Base-by-base conservation (phyloP, 2,888 invertebrate genomes). In the Apodemia mormo region DNA sequence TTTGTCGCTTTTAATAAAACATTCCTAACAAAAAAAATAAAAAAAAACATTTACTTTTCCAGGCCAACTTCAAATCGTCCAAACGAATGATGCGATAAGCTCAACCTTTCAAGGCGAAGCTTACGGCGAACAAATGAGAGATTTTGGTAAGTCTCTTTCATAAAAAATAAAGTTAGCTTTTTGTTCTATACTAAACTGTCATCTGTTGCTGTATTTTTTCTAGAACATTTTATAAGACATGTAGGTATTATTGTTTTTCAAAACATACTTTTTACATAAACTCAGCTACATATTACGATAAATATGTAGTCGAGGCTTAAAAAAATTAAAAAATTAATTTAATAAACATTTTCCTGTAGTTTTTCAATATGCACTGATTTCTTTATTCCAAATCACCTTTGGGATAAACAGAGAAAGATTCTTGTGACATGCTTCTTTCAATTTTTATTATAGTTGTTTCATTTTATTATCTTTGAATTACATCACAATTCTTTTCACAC, bases 101-200 rank as follows among this genome's bases (percentile, higher is more conserved):
- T 92, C 92, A n/a, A 92, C 92, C 78, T 91, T 90, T 76, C 90
- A 90, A 84, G 92, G 92, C 71, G 92, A 89, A 82, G 86, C 84
- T 73, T 92, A 87, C 75, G 91, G 88, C 69, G 92, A 88, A 79
- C 92, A 90, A 80, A 89, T 90, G 76, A 85, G 88, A 78, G 90
- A 88, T 76, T 91, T 88, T 77, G 92, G 92, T 92, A 83, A 75
- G 66, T 56, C 68, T 66, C n/a, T 66, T 49, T 68, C 45, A 30
- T 68, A 61, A 52, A 56, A 64, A 64, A 64, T 64, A 64, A 64
- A 64, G 61, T 64, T 64, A 64, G 37, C 61, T 37, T 64, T 64
- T 64, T 64, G 61, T 64, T 14, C 33, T 37, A 37, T 33, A 64
- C 61, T 14, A 64, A 33, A 64, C 37, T 64, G 33, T 64, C 61